A percentile compares a stretch with the other conserved stretches of the same genome.
Evolutionary conservation across 2,113 vertebrate species (phyloP).

Genomic region (Oncorhynchus mykiss): DNA sequence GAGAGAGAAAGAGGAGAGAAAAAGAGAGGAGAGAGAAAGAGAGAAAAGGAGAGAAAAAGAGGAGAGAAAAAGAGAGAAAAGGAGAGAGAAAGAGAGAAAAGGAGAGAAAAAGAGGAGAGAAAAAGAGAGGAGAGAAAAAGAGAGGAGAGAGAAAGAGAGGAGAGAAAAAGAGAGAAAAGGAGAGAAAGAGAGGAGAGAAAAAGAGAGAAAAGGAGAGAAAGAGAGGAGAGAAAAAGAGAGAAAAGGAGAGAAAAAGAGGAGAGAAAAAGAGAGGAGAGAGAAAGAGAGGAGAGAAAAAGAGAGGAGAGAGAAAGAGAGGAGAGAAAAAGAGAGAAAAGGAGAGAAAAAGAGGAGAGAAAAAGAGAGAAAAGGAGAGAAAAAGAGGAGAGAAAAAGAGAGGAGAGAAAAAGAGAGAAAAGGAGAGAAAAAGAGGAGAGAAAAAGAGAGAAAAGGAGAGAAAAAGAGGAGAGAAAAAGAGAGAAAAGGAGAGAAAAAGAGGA

Average conservation of each 20-base stretch:
- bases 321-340: background rate
- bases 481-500: fast-evolving
- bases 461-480: background rate
- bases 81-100: background rate
- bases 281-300: background rate
- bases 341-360: background rate
- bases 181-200: background rate
- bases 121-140: background rate
- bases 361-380: background rate
- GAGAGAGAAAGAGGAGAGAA: too few relatives aligned
- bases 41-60: background rate
- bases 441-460: too few relatives aligned
- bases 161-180: too few relatives aligned
- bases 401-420: background rate
- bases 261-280: too few relatives aligned
- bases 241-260: too few relatives aligned
- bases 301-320: background rate
- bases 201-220: too few relatives aligned
- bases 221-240: too few relatives aligned
- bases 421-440: background rate
- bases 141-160: too few relatives aligned
- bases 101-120: background rate
- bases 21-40: background rate
- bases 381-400: background rate
- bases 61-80: too few relatives aligned